These are phyloP conservation scores for Pangasianodon hypophthalmus DNA, from an alignment of 2,113 vertebrate species.

Conservation along the genomic window DNA sequence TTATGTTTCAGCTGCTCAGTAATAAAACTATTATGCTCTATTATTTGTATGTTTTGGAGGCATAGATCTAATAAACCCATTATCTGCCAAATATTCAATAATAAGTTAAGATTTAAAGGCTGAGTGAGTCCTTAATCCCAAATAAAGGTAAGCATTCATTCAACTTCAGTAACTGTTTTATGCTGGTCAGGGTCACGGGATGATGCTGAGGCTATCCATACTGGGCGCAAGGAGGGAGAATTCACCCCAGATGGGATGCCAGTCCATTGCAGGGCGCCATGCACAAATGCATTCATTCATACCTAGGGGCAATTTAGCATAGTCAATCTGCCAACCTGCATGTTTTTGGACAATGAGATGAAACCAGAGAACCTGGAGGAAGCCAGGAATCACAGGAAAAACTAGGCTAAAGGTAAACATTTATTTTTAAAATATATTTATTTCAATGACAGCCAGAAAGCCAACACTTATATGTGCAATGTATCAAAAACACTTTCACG, in stretches of 20 bases:
- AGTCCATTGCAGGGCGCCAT: neutral
- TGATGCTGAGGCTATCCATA: neutral
- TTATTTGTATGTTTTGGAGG: slow-evolving; percentile 63
- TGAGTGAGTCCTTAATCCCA: neutral
- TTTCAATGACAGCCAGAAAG: neutral
- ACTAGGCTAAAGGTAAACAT: neutral
- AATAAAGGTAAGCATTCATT: neutral
- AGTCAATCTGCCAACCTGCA: neutral
- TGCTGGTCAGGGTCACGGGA: neutral
- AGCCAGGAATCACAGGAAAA: neutral
- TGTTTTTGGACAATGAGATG: neutral
- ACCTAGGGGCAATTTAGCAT: neutral
- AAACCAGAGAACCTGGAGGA: neutral
- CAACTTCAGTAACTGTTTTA: neutral
- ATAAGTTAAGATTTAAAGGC: neutral
- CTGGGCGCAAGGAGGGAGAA: neutral
- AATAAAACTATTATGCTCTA: slow-evolving; percentile 51
- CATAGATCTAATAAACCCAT: slow-evolving; percentile 65
- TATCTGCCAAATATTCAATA: neutral
- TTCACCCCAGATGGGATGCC: neutral
- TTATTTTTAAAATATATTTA: slow-evolving; percentile 47
- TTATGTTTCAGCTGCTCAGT: slow-evolving; percentile 49
- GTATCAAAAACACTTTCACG: slow-evolving; percentile 23
- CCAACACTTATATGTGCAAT: slow-evolving; percentile 25
- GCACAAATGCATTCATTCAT: neutral